A percentile compares a stretch with the other conserved stretches of the same genome.
These are phyloP conservation scores for Neopelma chrysocephalum DNA, from an alignment of 2,797 vertebrate genomes.

Conservation along the genomic window DNA sequence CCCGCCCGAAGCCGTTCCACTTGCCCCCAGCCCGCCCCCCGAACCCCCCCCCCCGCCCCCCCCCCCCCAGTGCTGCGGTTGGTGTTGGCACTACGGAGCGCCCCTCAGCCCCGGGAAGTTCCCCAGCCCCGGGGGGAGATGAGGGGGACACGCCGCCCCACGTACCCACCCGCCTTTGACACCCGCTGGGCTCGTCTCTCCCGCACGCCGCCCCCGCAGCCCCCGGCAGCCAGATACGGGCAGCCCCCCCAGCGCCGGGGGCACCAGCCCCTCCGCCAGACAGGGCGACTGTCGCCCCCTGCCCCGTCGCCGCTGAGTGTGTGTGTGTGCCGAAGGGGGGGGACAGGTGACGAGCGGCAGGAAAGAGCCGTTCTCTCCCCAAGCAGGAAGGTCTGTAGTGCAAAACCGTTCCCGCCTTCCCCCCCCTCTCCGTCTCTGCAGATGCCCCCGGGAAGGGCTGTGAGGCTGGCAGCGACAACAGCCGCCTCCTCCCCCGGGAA, in stretches of 20 bases:
- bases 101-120: not conserved
- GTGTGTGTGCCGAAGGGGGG: not conserved
- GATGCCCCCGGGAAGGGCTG: constrained; percentile 26
- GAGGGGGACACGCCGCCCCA: not conserved
- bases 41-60: not conserved
- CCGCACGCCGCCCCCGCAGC: not conserved
- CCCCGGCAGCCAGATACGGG: not conserved
- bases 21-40: not conserved
- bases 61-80: not conserved
- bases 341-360: not conserved
- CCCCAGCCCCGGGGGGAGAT: not conserved
- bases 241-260: not conserved
- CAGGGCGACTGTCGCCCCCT: not conserved
- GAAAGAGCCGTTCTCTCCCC: not conserved
- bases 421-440: not conserved
- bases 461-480: constrained; percentile 27
- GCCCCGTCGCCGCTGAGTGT: not conserved
- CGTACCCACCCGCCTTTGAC: not conserved
- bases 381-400: not conserved
- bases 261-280: not conserved
- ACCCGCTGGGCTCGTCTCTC: not conserved
- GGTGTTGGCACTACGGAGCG: not conserved
- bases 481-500: constrained; percentile 67
- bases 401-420: not conserved
- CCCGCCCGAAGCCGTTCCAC: not conserved